phyloP scores from a whole-genome alignment of 2,888 invertebrate genomes.

The Apotomis capreana region DNA sequence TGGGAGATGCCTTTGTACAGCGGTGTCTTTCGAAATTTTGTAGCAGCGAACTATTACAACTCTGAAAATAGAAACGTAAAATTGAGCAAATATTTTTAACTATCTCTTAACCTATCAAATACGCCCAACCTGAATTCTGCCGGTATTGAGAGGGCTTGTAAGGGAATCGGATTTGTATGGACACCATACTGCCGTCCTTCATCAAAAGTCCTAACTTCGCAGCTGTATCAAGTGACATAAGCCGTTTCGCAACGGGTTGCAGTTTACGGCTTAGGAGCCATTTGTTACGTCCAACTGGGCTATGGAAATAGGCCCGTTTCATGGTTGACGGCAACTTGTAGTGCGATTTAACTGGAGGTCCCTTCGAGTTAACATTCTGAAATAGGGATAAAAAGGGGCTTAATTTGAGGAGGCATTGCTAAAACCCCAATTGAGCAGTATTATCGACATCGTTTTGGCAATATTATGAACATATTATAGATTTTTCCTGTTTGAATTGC shows the following conservation, averaged over 20 bases:
- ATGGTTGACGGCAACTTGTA: constrained; percentile 3
- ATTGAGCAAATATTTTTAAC: background rate
- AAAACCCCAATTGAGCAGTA: too few relatives aligned
- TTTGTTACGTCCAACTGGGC: constrained; percentile 18
- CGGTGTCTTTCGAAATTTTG: too few relatives aligned
- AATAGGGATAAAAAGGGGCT: too few relatives aligned
- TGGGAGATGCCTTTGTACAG: too few relatives aligned
- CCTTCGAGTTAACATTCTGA: background rate
- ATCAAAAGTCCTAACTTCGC: background rate
- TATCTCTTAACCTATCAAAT: background rate
- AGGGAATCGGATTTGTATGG: constrained; percentile 10
- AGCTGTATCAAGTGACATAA: background rate
- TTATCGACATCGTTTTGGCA: too few relatives aligned
- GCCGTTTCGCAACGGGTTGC: background rate
- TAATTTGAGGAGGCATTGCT: too few relatives aligned
- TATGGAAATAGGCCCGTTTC: constrained; percentile 17
- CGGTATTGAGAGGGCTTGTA: background rate
- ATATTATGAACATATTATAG: too few relatives aligned
- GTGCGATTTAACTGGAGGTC: background rate
- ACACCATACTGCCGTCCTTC: background rate
- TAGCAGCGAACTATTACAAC: too few relatives aligned
- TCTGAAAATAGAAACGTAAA: background rate
- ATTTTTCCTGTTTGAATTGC: too few relatives aligned
- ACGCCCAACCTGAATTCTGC: constrained; percentile 3
- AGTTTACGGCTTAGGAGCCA: background rate